Evolutionary conservation across 1,140 invertebrate species (phyloP).

Genomic region (Diuraphis noxia): DNA sequence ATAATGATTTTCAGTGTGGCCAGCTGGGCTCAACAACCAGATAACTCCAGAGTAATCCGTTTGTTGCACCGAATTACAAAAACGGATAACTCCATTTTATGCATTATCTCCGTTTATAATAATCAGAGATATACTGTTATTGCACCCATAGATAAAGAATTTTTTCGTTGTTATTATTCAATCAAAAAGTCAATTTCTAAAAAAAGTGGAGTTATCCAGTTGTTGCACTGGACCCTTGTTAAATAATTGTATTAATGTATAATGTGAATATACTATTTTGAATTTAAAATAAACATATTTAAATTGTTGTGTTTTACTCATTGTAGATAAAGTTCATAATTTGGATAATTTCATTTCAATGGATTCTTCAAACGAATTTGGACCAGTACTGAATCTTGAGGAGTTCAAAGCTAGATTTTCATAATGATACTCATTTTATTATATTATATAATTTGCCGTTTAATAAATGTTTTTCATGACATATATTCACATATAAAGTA

Average conservation of each 20-base stretch:
- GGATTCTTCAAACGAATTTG: slow-evolving; percentile 39
- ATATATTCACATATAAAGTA: not conserved
- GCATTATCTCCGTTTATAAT: too few species aligned
- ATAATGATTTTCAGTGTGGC: too few species aligned
- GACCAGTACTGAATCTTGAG: not conserved
- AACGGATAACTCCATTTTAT: too few species aligned
- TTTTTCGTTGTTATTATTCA: too few species aligned
- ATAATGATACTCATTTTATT: not conserved
- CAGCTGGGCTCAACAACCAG: too few species aligned
- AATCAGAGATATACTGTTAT: too few species aligned
- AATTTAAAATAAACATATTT: not conserved
- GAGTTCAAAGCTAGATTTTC: slow-evolving; percentile 37
- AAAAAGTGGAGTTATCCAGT: too few species aligned
- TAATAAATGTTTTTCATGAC: not conserved
- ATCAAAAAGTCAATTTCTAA: too few species aligned
- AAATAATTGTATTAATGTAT: not conserved
- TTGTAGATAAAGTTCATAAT: slow-evolving; percentile 15
- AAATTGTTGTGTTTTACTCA: not conserved
- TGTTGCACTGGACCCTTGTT: too few species aligned
- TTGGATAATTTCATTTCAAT: slow-evolving; percentile 30
- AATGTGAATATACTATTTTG: not conserved
- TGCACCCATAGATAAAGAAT: too few species aligned
- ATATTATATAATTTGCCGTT: not conserved
- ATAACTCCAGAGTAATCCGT: too few species aligned
- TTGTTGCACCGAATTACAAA: too few species aligned